Conservation (phyloP, 2,888 invertebrate genomes). For the Balanococcus diminutus region DNA sequence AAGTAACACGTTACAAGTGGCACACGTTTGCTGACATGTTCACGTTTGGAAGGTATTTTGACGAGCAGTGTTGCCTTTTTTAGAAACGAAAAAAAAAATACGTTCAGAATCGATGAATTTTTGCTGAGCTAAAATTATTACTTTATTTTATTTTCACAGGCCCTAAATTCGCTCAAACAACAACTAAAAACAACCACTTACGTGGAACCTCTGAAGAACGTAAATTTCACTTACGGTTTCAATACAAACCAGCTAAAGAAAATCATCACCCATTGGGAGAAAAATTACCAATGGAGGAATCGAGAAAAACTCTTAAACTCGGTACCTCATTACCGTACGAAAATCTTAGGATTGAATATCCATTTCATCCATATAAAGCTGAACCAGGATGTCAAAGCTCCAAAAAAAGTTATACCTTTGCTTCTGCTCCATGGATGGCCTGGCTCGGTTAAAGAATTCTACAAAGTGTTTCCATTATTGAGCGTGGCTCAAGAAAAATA, state of each 20-base stretch:
- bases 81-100: neutral
- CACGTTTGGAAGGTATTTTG: neutral
- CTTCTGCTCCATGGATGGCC: constrained; percentile 86
- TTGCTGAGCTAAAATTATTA: neutral
- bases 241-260: constrained; percentile 71
- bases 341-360: constrained; percentile 72
- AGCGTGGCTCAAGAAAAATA: constrained; percentile 64
- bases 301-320: constrained; percentile 74
- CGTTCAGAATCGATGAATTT: neutral
- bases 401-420: constrained; percentile 67
- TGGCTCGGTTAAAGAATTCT: constrained; percentile 80
- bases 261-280: constrained; percentile 79
- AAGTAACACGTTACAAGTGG: constrained; percentile 8
- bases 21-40: constrained; percentile 5
- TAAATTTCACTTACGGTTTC: constrained; percentile 67
- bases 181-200: constrained; percentile 67
- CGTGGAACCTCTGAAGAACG: constrained; percentile 66
- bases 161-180: constrained; percentile 68
- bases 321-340: constrained; percentile 76
- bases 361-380: constrained; percentile 78
- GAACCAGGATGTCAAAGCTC: constrained; percentile 61
- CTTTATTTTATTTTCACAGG: constrained; percentile 61
- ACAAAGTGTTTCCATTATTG: constrained; percentile 73
- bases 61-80: neutral
- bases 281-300: constrained; percentile 74